Percentiles rank a stretch among this genome's conserved stretches.
Conservation (phyloP, 1,140 invertebrate species). For the Platorchestia sp. region DNA sequence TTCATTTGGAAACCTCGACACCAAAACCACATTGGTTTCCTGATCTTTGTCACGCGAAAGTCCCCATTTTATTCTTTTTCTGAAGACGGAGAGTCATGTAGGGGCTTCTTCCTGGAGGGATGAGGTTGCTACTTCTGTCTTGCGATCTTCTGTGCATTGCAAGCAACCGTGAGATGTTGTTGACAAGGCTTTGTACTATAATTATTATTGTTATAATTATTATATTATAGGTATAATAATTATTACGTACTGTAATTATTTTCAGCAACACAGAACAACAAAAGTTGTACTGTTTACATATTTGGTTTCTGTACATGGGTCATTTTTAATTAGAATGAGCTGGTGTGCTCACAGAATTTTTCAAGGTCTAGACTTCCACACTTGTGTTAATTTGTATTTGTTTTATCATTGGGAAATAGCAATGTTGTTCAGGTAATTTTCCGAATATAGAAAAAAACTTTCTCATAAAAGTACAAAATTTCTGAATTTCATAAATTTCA, state of each 20-base stretch:
- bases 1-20: background rate
- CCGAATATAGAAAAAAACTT: too few relatives aligned
- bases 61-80: background rate
- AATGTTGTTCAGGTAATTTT: too few relatives aligned
- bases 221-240: too few relatives aligned
- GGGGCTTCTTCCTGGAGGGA: background rate
- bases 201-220: too few relatives aligned
- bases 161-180: background rate
- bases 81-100: background rate
- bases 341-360: background rate
- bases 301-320: background rate
- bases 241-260: background rate
- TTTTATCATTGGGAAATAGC: too few relatives aligned
- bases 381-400: background rate
- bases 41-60: background rate
- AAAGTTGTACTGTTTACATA: background rate
- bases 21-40: background rate
- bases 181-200: background rate
- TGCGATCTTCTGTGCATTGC: background rate
- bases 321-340: background rate
- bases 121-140: background rate
- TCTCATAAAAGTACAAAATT: too few relatives aligned
- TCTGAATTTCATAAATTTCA: too few relatives aligned
- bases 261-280: background rate
- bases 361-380: background rate